Percentiles rank a stretch among this genome's conserved stretches.
Evolutionary conservation across 2,888 invertebrate genomes (phyloP).

Genomic region (Dromius quadrimaculatus): DNA sequence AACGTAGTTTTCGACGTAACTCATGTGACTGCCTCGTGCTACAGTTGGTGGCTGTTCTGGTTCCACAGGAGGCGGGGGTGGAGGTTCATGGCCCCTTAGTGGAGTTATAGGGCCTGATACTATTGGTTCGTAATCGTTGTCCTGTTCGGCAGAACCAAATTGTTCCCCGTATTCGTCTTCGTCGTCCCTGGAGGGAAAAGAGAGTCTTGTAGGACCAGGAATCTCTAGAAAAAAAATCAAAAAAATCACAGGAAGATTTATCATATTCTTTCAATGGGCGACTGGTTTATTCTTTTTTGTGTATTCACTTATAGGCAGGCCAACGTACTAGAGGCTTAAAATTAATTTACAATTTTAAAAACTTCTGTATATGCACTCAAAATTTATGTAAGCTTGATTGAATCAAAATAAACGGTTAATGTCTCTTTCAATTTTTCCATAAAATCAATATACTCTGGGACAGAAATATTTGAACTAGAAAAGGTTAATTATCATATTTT

Average conservation of each 20-base stretch:
- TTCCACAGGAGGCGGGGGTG: conserved; percentile 43
- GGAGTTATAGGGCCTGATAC: conserved; percentile 54
- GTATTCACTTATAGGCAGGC: too few species aligned
- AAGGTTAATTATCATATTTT: too few species aligned
- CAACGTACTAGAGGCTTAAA: too few species aligned
- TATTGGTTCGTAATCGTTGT: conserved; percentile 68
- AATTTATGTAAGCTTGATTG: too few species aligned
- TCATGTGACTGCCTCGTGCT: conserved; percentile 54
- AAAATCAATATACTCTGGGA: too few species aligned
- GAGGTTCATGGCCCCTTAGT: conserved; percentile 53
- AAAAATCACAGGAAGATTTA: neutral
- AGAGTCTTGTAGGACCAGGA: conserved; percentile 76
- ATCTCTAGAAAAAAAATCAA: too few species aligned
- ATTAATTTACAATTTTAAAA: too few species aligned
- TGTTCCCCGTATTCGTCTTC: conserved; percentile 74
- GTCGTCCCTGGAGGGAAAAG: conserved; percentile 67
- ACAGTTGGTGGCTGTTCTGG: conserved; percentile 29
- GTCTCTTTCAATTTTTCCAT: too few species aligned
- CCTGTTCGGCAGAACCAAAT: conserved; percentile 78
- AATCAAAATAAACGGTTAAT: too few species aligned
- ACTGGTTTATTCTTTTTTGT: too few species aligned
- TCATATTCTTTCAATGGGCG: neutral
- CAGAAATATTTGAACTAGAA: too few species aligned
- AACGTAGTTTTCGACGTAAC: conserved; percentile 58
- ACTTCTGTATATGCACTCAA: too few species aligned